Base-by-base conservation (phyloP, 1,140 invertebrate genomes). In the Drosophila oshimai region DNA sequence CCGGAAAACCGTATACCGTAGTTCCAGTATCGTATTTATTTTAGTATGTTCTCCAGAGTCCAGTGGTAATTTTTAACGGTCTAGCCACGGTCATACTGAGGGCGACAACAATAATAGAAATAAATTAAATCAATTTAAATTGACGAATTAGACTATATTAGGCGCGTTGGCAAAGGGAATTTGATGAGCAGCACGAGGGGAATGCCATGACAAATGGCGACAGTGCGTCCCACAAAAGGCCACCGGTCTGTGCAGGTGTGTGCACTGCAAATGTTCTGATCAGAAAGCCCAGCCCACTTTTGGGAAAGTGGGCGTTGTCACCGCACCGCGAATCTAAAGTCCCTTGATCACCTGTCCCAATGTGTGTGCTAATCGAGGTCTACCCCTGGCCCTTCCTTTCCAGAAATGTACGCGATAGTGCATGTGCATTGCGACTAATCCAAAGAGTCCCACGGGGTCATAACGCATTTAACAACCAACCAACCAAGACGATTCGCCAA, bases 361-460 rank as follows among this genome's bases (percentile, higher is more conserved):
- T 69, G 26, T 51, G 31, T 53, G 22, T 57, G 45, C 47, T 73
- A 78, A 78, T 61, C 51, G n/a, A 12, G 26, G 15, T 28, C 15
- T 51, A 31, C 29, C 36, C 49, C 34, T 37, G 13, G 34, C 22
- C 51, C 41, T 70, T 68, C 61, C 68, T 49, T 64, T 72, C 22
- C 74, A 84, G 79, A 79, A 74, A 84, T 84, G 79, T 84, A 45
- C 68, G 61, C 47, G 70, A 28, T 83, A 71, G 44, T 53, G 62
- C 73, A 74, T 34, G 75, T 81, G 55, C 71, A 80, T 87, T 80
- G 67, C 71, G 50, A 76, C 67, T 76, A 87, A 87, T 86, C 80
- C 80, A 86, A 87, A 86, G 81, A 86, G 53, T 60, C 79, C 68
- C 73, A 50, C 74, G 61, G 70, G 79, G 79, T 79, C 80, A 83